Evolutionary conservation across 2,113 vertebrate species (phyloP).

Genomic region (Struthidea cinerea): DNA sequence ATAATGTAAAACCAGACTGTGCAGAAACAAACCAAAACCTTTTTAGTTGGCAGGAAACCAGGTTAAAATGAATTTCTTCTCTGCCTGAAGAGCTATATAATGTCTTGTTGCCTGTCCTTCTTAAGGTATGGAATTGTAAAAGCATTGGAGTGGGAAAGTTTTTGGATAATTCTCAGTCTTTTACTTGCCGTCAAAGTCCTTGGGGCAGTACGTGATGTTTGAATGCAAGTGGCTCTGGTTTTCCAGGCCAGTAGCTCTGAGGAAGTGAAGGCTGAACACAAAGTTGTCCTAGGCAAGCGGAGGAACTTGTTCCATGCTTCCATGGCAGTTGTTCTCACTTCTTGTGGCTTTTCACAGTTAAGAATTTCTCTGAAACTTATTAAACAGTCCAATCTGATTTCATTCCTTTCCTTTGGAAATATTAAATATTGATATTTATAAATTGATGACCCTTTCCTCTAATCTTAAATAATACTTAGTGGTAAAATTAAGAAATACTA

Average conservation of each 20-base stretch:
- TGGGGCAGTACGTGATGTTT: background rate
- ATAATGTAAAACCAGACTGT: background rate
- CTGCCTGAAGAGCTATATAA: background rate
- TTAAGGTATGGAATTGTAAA: background rate
- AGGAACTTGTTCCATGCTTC: background rate
- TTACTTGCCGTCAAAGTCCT: background rate
- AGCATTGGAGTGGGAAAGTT: background rate
- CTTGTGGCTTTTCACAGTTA: background rate
- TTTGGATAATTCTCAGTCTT: background rate
- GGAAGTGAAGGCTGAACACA: background rate
- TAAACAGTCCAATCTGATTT: background rate
- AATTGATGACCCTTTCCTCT: background rate
- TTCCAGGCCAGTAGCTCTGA: background rate
- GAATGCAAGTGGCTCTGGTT: background rate
- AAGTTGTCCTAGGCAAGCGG: background rate
- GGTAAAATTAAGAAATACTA: background rate
- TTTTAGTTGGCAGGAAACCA: background rate
- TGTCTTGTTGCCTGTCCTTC: background rate
- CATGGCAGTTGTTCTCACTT: fast-evolving
- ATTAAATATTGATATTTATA: background rate
- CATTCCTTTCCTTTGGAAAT: background rate
- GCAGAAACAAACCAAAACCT: background rate
- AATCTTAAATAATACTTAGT: background rate
- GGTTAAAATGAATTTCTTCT: background rate
- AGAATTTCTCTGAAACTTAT: background rate